Evolutionary conservation across 1,140 invertebrate genomes (phyloP).

Genomic region (Choristoneura fumiferana): DNA sequence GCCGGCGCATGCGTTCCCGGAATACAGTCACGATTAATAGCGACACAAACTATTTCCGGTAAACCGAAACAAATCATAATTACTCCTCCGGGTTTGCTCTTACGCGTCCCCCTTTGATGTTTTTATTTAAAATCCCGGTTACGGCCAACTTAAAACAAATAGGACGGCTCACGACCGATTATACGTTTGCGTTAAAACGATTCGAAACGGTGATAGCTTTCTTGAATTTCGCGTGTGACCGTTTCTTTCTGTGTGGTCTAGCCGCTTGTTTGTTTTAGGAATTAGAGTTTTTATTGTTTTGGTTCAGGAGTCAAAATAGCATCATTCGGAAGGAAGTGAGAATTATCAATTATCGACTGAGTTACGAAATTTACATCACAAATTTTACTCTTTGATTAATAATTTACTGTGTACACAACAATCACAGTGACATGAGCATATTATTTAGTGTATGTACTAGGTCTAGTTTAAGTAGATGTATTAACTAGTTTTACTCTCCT

Average conservation of each 20-base stretch:
- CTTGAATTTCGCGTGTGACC: conserved; percentile 49
- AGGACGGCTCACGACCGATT: conserved; percentile 66
- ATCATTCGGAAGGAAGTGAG: no score
- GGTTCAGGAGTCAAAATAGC: conserved; percentile 29
- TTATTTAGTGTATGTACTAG: no score
- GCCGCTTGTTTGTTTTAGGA: conserved; percentile 28
- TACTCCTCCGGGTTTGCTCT: conserved; percentile 65
- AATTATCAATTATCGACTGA: not conserved
- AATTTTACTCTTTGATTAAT: no score
- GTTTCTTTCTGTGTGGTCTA: conserved; percentile 62
- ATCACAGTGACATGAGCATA: no score
- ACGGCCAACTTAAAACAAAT: conserved; percentile 75
- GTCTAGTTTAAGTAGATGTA: no score
- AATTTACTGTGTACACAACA: no score
- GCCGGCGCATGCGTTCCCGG: conserved; percentile 41
- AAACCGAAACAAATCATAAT: conserved; percentile 74
- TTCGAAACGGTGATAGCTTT: conserved; percentile 70
- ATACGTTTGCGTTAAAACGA: conserved; percentile 70
- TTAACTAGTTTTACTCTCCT: no score
- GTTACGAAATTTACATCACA: no score
- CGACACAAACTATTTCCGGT: conserved; percentile 73
- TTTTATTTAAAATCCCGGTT: conserved; percentile 69
- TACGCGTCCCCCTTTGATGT: conserved; percentile 72
- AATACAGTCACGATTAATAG: conserved; percentile 61
- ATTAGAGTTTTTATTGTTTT: conserved; percentile 44